phyloP scores from a whole-genome alignment of 1,140 invertebrate genomes.

The Macrobrachium rosenbergii region DNA sequence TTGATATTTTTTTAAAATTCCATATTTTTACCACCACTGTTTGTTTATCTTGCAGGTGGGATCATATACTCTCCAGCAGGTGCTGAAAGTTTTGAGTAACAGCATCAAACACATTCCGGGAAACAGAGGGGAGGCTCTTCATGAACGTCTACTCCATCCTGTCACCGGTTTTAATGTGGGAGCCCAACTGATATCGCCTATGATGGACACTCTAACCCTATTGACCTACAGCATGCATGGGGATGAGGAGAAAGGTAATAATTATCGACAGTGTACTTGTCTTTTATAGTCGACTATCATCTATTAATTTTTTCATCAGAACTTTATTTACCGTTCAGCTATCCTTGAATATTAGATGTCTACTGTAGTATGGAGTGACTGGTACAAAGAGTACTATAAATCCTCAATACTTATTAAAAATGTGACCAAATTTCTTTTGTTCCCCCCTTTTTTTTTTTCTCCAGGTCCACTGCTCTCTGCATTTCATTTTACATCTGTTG shows the following conservation, averaged over 20 bases:
- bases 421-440: no score
- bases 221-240: conserved; percentile 65
- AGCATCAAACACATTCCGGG: conserved; percentile 68
- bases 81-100: conserved; percentile 69
- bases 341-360: no score
- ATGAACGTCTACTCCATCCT: conserved; percentile 66
- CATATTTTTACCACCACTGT: not conserved
- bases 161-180: conserved; percentile 69
- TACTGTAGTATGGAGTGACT: no score
- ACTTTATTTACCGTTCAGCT: no score
- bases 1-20: no score
- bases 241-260: conserved; percentile 73
- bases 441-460: no score
- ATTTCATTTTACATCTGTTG: no score
- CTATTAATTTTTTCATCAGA: no score
- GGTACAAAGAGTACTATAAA: no score
- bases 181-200: conserved; percentile 69
- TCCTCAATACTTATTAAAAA: no score
- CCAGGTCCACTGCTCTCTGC: no score
- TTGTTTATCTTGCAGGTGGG: conserved; percentile 51
- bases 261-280: not conserved
- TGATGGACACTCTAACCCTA: conserved; percentile 69
- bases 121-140: conserved; percentile 56
- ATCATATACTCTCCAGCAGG: conserved; percentile 66
- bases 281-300: no score